phyloP scores from a whole-genome alignment of 2,888 invertebrate species.

The Trypoxylon attenuatum region DNA sequence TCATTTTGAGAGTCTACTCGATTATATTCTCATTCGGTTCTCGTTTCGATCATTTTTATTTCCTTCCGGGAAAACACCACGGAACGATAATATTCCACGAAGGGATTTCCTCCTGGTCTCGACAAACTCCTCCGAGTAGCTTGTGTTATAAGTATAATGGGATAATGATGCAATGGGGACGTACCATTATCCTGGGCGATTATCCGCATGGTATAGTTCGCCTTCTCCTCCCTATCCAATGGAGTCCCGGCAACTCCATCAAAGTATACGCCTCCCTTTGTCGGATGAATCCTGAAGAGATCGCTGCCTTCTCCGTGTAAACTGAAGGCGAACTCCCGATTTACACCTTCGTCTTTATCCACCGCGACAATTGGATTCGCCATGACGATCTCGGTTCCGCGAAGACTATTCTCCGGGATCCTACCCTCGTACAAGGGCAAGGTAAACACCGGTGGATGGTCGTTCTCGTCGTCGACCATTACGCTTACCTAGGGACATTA shows the following conservation, averaged over 20 bases:
- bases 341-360: constrained; percentile 83
- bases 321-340: constrained; percentile 82
- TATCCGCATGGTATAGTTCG: constrained; percentile 81
- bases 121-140: too few species aligned
- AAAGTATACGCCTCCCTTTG: constrained; percentile 79
- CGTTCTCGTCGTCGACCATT: constrained; percentile 90
- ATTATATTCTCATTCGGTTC: too few species aligned
- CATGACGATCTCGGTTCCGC: constrained; percentile 83
- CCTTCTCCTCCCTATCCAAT: constrained; percentile 86
- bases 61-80: too few species aligned
- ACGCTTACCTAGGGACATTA: constrained; percentile 77
- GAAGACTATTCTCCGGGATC: constrained; percentile 85
- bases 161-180: constrained; percentile 3
- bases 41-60: too few species aligned
- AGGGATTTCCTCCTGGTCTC: too few species aligned
- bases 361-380: constrained; percentile 82
- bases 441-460: constrained; percentile 89
- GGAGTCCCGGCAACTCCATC: constrained; percentile 75
- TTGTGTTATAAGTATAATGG: too few species aligned
- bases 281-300: constrained; percentile 82
- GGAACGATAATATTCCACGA: too few species aligned
- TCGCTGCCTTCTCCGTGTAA: constrained; percentile 86
- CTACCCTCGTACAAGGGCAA: constrained; percentile 83
- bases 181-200: constrained; percentile 82
- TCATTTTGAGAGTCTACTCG: too few species aligned